Base-by-base conservation (phyloP, 2,888 invertebrate species). In the Machimus atricapillus region DNA sequence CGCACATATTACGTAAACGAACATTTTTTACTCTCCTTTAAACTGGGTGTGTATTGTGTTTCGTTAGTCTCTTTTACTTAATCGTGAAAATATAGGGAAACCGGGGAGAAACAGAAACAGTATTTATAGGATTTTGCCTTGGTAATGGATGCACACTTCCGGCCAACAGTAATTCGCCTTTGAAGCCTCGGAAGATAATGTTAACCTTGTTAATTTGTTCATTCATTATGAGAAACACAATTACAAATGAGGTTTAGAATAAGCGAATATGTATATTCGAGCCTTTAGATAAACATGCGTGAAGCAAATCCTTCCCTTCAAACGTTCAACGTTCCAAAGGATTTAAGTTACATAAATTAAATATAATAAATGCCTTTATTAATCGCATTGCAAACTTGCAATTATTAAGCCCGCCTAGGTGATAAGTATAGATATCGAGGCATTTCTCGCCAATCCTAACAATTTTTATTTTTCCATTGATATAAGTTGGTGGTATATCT, bases 121-220 rank as follows among this genome's bases (percentile, higher is more conserved):
- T 46, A 52, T 81, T 81, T 81, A 40, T 37, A 56, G 52, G 27
- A 56, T 81, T 81, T 46, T 58, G 34, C 58, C 31, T 58, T 34
- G n/a, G 66, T 66, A 58, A 82, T 82, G 37, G 31, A 66, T 82
- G 82, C 37, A 82, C 58, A 82, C 66, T 58, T 82, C 82, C 82
- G 66, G 66, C 82, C 82, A 58, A 58, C 82, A 66, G 34, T 58
- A 82, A 82, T 56, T 82, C 82, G 16, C 34, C 31, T 66, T 82
- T 66, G 66, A 66, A 82, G 58, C 27, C 34, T 37, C 37, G 16
- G 58, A 82, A 19, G 37, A 66, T 31, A 82, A 82, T 82, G 34
- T 58, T 82, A 82, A 82, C 82, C 58, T 66, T 82, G 58, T 82
- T 82, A 82, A 66, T 82, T 82, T 82, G 66, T 46, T 40, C 58